Percentiles rank a stretch among this genome's conserved stretches.
Evolutionary conservation across 2,113 vertebrate species (phyloP).

Genomic region (Ciconia stormi): DNA sequence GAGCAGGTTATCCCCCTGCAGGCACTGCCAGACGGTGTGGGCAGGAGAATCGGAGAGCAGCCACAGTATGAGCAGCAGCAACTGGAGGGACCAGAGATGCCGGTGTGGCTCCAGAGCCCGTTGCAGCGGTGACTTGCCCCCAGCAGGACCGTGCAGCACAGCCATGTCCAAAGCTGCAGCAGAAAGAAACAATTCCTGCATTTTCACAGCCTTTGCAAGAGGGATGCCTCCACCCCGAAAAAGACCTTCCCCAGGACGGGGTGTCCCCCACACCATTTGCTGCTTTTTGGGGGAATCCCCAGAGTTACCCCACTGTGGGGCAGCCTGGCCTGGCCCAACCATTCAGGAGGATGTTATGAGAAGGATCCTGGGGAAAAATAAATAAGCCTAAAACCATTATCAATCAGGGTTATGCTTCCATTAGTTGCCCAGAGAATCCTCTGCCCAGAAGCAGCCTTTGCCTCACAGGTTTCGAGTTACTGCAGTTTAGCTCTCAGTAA

Average conservation of each 20-base stretch:
- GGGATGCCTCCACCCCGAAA: not conserved
- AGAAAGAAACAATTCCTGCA: not conserved
- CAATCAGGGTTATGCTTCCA: constrained; percentile 42
- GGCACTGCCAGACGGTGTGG: accelerated
- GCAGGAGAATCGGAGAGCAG: not conserved
- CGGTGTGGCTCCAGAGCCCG: accelerated
- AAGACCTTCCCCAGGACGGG: not conserved
- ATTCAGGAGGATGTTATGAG: not conserved
- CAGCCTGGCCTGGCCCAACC: not conserved
- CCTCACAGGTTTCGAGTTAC: not conserved
- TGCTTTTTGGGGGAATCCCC: not conserved
- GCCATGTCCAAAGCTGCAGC: not conserved
- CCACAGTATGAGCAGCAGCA: not conserved
- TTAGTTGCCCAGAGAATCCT: constrained; percentile 35
- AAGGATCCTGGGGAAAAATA: constrained; percentile 20
- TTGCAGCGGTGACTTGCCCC: not conserved
- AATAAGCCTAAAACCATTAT: constrained; percentile 24
- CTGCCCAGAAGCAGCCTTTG: not conserved
- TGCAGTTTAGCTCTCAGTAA: constrained; percentile 21
- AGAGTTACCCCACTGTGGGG: not conserved
- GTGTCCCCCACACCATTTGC: not conserved
- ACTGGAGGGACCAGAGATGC: not conserved
- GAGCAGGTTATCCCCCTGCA: not conserved
- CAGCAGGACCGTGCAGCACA: not conserved
- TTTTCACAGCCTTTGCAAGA: not conserved